Percentiles rank a stretch among this genome's conserved stretches.
Evolutionary conservation across 2,113 vertebrate genomes (phyloP).

Genomic region (Hylia prasina): DNA sequence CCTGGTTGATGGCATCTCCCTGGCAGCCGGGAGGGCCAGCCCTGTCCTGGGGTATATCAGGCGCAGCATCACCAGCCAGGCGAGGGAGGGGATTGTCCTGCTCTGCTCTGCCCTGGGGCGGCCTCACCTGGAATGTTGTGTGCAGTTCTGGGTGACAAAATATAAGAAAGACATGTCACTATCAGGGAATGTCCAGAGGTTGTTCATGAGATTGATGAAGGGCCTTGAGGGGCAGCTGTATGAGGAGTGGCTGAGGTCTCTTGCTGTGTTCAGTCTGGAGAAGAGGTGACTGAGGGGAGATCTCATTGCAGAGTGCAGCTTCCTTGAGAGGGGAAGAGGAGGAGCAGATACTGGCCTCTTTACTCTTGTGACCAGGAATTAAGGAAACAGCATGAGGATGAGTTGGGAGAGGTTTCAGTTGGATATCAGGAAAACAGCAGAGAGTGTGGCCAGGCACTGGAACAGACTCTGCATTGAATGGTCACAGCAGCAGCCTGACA

Average conservation of each 20-base stretch:
- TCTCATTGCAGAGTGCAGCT: neutral
- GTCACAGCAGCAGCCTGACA: neutral
- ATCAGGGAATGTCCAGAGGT: neutral
- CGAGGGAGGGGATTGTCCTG: neutral
- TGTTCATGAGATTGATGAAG: no score
- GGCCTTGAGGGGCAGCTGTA: neutral
- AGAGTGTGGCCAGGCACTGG: neutral
- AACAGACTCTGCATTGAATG: no score
- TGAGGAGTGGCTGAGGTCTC: neutral
- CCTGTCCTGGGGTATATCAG: neutral
- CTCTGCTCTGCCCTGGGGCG: fast-evolving
- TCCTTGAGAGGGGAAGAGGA: neutral
- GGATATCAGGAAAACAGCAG: neutral
- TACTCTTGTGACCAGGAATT: neutral
- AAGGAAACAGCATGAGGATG: neutral
- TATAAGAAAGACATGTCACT: fast-evolving
- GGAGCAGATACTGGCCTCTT: neutral
- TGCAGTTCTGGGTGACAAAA: neutral
- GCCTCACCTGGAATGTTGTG: fast-evolving
- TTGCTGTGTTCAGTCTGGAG: neutral
- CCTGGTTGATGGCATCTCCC: fast-evolving
- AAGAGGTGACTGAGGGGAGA: neutral
- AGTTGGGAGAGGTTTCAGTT: neutral
- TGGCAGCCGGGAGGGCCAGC: neutral
- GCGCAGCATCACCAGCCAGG: fast-evolving